Evolutionary conservation across 2,888 invertebrate genomes (phyloP).

Genomic region (Girardia tigrina): DNA sequence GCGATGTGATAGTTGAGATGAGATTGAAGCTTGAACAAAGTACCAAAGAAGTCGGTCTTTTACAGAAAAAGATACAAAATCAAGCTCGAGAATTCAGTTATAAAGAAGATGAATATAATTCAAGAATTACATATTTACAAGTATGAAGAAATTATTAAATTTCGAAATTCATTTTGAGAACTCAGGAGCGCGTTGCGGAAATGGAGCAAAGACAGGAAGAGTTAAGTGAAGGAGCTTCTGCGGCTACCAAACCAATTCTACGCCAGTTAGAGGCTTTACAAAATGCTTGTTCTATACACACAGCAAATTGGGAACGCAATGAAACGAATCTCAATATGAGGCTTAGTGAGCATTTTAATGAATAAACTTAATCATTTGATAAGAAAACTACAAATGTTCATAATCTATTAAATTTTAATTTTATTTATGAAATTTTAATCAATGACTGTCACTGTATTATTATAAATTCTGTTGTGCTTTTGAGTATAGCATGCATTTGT

Average conservation of each 20-base stretch:
- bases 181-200: slow-evolving; percentile 35
- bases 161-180: background rate
- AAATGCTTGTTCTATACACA: slow-evolving; percentile 53
- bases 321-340: slow-evolving; percentile 60
- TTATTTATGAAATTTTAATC: too few species aligned
- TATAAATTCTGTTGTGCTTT: too few species aligned
- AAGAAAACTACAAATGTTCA: too few species aligned
- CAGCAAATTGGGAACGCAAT: slow-evolving; percentile 58
- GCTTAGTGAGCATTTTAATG: slow-evolving; percentile 50
- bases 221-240: slow-evolving; percentile 36
- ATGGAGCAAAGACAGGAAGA: slow-evolving; percentile 38
- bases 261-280: slow-evolving; percentile 67
- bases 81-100: background rate
- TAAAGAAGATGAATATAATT: slow-evolving; percentile 23
- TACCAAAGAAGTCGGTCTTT: background rate
- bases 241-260: slow-evolving; percentile 63
- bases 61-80: background rate
- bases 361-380: too few species aligned
- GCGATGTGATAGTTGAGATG: background rate
- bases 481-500: too few species aligned
- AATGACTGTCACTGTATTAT: too few species aligned
- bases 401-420: too few species aligned
- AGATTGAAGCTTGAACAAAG: background rate
- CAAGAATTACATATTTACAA: slow-evolving; percentile 15
- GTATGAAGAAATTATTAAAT: background rate